These are phyloP conservation scores for Rynchops niger DNA, from an alignment of 2,113 vertebrate genomes.

Conservation along the genomic window DNA sequence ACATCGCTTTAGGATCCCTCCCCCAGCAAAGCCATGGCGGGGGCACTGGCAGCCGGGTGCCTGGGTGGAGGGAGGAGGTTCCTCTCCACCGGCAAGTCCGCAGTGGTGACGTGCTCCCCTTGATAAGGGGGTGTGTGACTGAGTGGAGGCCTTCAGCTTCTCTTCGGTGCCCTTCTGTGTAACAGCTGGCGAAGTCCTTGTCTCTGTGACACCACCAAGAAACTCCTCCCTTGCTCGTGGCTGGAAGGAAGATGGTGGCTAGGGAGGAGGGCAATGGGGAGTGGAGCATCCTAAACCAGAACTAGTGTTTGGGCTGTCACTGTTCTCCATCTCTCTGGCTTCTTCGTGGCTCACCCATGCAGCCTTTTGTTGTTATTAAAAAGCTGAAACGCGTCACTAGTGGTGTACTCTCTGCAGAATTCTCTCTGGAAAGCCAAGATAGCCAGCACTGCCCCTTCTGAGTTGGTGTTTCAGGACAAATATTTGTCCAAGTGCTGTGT, in stretches of 20 bases:
- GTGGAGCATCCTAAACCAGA: rapidly evolving
- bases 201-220: not conserved
- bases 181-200: rapidly evolving
- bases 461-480: not conserved
- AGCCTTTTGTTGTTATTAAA: not conserved
- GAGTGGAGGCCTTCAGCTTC: not conserved
- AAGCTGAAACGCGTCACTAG: not conserved
- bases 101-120: rapidly evolving
- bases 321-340: not conserved
- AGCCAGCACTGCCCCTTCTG: rapidly evolving
- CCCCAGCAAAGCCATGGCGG: rapidly evolving
- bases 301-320: not conserved
- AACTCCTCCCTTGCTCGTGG: no score
- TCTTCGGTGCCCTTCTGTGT: not conserved
- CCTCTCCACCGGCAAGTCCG: rapidly evolving
- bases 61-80: not conserved
- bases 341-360: rapidly evolving
- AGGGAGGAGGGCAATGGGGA: not conserved
- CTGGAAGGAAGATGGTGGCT: rapidly evolving
- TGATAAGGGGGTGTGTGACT: not conserved
- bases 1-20: not conserved
- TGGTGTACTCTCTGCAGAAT: rapidly evolving
- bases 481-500: not conserved
- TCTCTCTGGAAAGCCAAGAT: not conserved
- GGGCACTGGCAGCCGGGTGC: not conserved